Evolutionary conservation across 2,797 vertebrate genomes (phyloP), one percentile per base, ranked within the genome.

Genomic region (Phalanger gymnotis): DNA sequence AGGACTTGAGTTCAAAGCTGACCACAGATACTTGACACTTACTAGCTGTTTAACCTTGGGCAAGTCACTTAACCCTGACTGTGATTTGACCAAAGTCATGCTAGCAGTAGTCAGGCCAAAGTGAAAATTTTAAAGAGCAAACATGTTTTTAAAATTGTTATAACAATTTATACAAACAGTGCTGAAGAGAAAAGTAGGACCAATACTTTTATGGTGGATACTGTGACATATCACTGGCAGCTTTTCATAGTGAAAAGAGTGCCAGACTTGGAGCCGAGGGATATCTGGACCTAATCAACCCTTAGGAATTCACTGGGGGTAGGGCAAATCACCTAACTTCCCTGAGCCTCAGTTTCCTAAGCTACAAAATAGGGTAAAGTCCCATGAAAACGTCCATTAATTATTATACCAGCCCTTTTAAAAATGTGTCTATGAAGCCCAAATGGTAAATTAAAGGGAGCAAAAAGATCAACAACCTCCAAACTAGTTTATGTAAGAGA

Each of bases 401-500:
- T 73, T 81, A 81, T 87, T 87, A 87, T 27, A 47, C 22, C 73
- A 87, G 40, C 9, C 40, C 40, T 87, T 87, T 87, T 14, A 27
- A 51, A 51, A 87, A 87, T 25, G 58, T 28, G 25, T 87, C n/a
- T 81, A 40, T 25, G 94, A 96, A 90, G 90, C 57, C 12, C 66
- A 96, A 93, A 55, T 19, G 13, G 34, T 4, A 94, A 94, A 95
- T 93, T 54, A 94, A 92, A 95, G 92, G 52, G 94, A 96, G 94
- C 11, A 92, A 53, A 47, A 90, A 92, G 25, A 55, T 91, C n/a
- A 55, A 55, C 22, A 55, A 91, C 31, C 5, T 91, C 51, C 93
- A 95, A 93, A 94, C 66, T 93, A 92, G 90, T 73, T 92, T 51
- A 96, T 16, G 56, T 53, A 95, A 90, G 25, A 95, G 47, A 47